Base-by-base conservation (phyloP, 2,113 vertebrate species). In the Archilochus colubris region DNA sequence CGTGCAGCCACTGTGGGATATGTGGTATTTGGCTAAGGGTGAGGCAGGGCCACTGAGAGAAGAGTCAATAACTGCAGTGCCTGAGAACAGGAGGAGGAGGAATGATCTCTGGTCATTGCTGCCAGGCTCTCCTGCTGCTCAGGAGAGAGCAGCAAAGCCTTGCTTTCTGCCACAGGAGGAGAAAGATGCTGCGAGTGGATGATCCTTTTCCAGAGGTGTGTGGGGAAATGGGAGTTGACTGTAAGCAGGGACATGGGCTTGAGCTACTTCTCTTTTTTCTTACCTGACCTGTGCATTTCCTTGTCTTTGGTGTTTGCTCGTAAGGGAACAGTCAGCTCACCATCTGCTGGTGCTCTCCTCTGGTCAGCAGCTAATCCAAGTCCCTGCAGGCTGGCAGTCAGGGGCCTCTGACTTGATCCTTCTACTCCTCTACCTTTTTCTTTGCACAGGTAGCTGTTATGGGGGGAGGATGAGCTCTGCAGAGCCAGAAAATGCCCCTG, bases 161-260 rank as follows among this genome's bases (percentile, higher is more conserved):
- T 70, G 55, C 12, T 27, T 57, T n/a, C 54, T 75, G 70, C 48
- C 3, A 12, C 0, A 0, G 5, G 1, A 22, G 46, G 21, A 8
- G 22, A 23, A 51, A 55, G 67, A 6, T 13, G 2, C 0, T 62
- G 48, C 27, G 13, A 28, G 21, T 3, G 33, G 28, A 13, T 0
- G 1, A 11, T 46, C 19, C 66, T 70, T 67, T 38, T 67, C 44
- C 23, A 43, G 8, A 44, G 22, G 14, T 14, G 5, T 2, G 1
- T 1, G 2, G 40, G 31, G 74, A 55, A 82, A 17, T 30, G 14
- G 36, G 22, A 53, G 10, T 9, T 53, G 77, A 8, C 38, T 30
- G 12, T 30, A 3, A 51, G 61, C 10, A 48, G 48, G 9, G 46
- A 33, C 20, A 5, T 36, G 38, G 31, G 5, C 16, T 82, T 79